A percentile compares a stretch with the other conserved stretches of the same genome.
These are phyloP conservation scores for Zygothrica quintamaculata DNA, from an alignment of 2,888 invertebrate species.

Conservation along the genomic window DNA sequence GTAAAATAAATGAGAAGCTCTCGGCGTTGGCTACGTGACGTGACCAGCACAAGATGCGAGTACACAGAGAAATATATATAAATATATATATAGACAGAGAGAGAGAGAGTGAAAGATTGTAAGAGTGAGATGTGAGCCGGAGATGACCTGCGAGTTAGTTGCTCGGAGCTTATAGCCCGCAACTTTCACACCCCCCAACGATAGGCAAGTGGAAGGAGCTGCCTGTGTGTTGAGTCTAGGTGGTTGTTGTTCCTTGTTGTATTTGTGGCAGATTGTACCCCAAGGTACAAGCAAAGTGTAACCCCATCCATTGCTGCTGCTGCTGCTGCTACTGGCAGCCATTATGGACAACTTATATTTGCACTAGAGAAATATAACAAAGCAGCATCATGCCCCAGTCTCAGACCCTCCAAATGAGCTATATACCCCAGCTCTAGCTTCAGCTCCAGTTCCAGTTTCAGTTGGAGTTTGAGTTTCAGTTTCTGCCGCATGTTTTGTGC, in stretches of 20 bases:
- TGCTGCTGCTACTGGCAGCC: constrained; percentile 61
- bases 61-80: constrained; percentile 19
- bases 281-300: constrained; percentile 64
- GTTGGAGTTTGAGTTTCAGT: constrained; percentile 18
- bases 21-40: constrained; percentile 66
- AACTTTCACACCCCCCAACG: constrained; percentile 67
- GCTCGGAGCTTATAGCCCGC: constrained; percentile 51
- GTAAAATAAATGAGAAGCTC: constrained; percentile 81
- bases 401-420: constrained; percentile 22
- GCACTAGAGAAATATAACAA: constrained; percentile 70
- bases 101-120: no score
- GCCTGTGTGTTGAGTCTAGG: constrained; percentile 8
- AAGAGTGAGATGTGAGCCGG: constrained; percentile 25
- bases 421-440: constrained; percentile 8
- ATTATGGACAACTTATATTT: constrained; percentile 80
- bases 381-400: constrained; percentile 42
- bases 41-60: constrained; percentile 64
- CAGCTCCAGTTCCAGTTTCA: constrained; percentile 1
- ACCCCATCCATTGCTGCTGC: constrained; percentile 12
- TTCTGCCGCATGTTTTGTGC: constrained; percentile 63
- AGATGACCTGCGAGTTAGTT: constrained; percentile 42
- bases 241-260: constrained; percentile 42
- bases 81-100: no score
- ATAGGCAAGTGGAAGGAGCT: constrained; percentile 2
- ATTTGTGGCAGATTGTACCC: constrained; percentile 76